Evolutionary conservation across 1,140 invertebrate genomes (phyloP), one percentile per base, ranked within the genome.

Genomic region (Trichogramma pretiosum): DNA sequence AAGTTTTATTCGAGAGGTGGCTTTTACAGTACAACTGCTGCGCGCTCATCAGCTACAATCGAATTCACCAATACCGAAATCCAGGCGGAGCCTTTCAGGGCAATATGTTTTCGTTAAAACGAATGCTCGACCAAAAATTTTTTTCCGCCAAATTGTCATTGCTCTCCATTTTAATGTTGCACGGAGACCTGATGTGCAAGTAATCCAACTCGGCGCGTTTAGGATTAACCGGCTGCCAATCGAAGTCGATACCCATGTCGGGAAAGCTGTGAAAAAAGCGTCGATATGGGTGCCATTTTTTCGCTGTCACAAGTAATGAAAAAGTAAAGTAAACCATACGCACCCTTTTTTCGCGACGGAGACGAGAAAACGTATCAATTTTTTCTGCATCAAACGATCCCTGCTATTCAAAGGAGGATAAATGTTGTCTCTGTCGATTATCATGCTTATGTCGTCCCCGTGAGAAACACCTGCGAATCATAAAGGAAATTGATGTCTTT

Each of bases 281-380:
- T n/a, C n/a, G n/a, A n/a, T n/a, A n/a, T n/a, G n/a, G n/a, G n/a
- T n/a, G n/a, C n/a, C n/a, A n/a, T n/a, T n/a, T n/a, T n/a, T n/a
- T n/a, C n/a, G n/a, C n/a, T n/a, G n/a, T n/a, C n/a, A n/a, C n/a
- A n/a, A n/a, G n/a, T n/a, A n/a, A n/a, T n/a, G n/a, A n/a, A n/a
- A n/a, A n/a, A n/a, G n/a, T n/a, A n/a, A n/a, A n/a, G n/a, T n/a
- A n/a, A n/a, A n/a, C n/a, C n/a, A n/a, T 7, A 56, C 59, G 66
- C 64, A 79, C 77, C 77, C 76, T 35, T 65, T 71, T 11, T 57
- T 67, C 8, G 74, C 71, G 54, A 72, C 79, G 22, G 62, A 70
- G 46, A 68, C 66, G 38, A 77, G 64, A 56, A 79, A 67, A 26
- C 74, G 64, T 0, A 74, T 48, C 23, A 80, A 58, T 5, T 58